phyloP scores from a whole-genome alignment of 2,888 invertebrate species.

The Trichopoda pennipes region DNA sequence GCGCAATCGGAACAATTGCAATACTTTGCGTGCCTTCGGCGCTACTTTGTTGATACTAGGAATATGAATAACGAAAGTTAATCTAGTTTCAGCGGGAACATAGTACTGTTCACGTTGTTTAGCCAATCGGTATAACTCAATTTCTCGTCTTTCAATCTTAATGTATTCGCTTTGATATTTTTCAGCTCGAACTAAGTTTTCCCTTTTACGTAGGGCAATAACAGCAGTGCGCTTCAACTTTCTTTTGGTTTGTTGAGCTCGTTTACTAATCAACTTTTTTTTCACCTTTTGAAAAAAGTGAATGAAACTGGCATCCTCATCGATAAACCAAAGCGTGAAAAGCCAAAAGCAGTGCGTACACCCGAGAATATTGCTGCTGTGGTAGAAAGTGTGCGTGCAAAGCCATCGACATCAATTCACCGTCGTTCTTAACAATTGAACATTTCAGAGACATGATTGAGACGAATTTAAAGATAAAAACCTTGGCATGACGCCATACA shows the following conservation, averaged over 20 bases:
- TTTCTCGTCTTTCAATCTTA: conserved; percentile 93
- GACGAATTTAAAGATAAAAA: too few relatives aligned
- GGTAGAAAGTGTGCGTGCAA: too few relatives aligned
- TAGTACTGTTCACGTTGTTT: conserved; percentile 96
- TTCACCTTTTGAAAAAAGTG: too few relatives aligned
- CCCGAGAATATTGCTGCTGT: too few relatives aligned
- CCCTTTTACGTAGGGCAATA: conserved; percentile 88
- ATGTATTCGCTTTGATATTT: conserved; percentile 97
- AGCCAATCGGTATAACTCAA: conserved; percentile 93
- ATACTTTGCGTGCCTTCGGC: conserved; percentile 94
- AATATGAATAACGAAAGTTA: conserved; percentile 99
- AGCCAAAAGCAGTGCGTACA: too few relatives aligned
- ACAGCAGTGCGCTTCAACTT: conserved; percentile 87
- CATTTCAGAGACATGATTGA: too few relatives aligned
- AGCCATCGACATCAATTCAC: too few relatives aligned
- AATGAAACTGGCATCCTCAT: too few relatives aligned
- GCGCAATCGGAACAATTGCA: conserved; percentile 96
- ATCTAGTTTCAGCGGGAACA: conserved; percentile 96
- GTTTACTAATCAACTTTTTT: conserved; percentile 91
- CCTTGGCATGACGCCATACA: too few relatives aligned
- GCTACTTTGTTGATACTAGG: conserved; percentile 91
- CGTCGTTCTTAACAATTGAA: too few relatives aligned
- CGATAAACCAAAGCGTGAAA: too few relatives aligned
- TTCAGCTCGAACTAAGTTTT: conserved; percentile 97
- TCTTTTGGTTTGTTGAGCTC: conserved; percentile 85